Evolutionary conservation across 2,113 vertebrate species (phyloP).

Genomic region (Upupa epops): DNA sequence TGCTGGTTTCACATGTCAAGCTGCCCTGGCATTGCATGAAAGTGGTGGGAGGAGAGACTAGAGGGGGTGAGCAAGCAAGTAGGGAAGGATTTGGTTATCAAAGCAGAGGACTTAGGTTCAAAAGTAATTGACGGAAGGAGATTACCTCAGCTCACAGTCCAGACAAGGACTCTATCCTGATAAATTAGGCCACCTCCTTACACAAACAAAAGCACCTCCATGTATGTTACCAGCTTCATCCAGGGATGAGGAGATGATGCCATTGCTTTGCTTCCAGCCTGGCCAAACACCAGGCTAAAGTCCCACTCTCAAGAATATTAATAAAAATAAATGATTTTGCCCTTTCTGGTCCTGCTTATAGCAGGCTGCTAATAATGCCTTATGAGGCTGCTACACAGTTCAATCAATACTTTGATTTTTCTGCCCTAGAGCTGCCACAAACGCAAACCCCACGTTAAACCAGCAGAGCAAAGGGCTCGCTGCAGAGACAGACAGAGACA

Average conservation of each 20-base stretch:
- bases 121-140: neutral
- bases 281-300: neutral
- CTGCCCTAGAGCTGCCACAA: constrained; percentile 53
- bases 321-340: constrained; percentile 25
- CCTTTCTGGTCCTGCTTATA: constrained; percentile 9
- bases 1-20: neutral
- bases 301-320: constrained; percentile 5
- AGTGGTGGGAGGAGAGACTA: neutral
- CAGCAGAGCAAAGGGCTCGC: neutral
- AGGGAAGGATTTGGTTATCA: constrained; percentile 2
- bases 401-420: constrained; percentile 72
- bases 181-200: neutral
- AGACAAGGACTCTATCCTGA: neutral
- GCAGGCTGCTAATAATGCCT: constrained; percentile 37
- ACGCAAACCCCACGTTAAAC: neutral
- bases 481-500: fast-evolving
- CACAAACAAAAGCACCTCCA: neutral
- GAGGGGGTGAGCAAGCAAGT: neutral
- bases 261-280: neutral
- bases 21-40: neutral
- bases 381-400: constrained; percentile 20
- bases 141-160: neutral
- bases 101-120: constrained; percentile 36
- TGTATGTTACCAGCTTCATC: neutral
- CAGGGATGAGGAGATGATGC: neutral